phyloP scores from a whole-genome alignment of 2,797 vertebrate genomes.

The Phrynocephalus forsythii region DNA sequence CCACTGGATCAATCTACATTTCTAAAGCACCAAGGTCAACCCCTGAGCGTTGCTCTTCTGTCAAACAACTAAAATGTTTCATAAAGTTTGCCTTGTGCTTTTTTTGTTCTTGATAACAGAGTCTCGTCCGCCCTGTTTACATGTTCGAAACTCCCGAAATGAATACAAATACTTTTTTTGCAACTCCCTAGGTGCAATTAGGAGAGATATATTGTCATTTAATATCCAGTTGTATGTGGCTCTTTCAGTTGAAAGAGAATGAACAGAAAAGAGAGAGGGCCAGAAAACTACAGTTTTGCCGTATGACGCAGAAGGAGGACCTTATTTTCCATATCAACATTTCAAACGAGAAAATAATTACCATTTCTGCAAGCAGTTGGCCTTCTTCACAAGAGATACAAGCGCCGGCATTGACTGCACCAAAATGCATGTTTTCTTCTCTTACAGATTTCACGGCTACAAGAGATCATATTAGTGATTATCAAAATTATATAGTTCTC shows the following conservation, averaged over 20 bases:
- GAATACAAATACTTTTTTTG: constrained; percentile 52
- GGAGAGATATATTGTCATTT: constrained; percentile 32
- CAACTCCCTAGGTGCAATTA: constrained; percentile 41
- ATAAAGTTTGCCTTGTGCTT: constrained; percentile 67
- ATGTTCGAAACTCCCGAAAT: constrained; percentile 53
- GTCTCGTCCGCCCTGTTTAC: constrained; percentile 45
- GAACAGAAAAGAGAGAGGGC: constrained; percentile 29
- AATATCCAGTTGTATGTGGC: constrained; percentile 44
- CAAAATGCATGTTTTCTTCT: constrained; percentile 48
- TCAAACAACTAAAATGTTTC: constrained; percentile 72
- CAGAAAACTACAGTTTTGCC: constrained; percentile 41
- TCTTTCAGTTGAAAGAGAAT: constrained; percentile 37
- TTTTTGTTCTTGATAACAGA: constrained; percentile 54
- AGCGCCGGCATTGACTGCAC: constrained; percentile 42
- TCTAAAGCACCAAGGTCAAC: constrained; percentile 81
- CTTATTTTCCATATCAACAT: constrained; percentile 61
- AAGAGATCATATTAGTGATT: constrained; percentile 64
- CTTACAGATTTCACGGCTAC: constrained; percentile 44
- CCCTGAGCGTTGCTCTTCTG: constrained; percentile 63
- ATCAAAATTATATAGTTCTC: constrained; percentile 64
- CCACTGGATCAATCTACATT: constrained; percentile 77
- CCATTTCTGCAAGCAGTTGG: constrained; percentile 27
- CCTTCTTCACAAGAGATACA: constrained; percentile 47
- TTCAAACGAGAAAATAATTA: constrained; percentile 63
- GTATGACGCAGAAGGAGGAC: neutral